These are phyloP conservation scores for Masnerella sp. DNA, from an alignment of 2,888 invertebrate species.

Conservation along the genomic window DNA sequence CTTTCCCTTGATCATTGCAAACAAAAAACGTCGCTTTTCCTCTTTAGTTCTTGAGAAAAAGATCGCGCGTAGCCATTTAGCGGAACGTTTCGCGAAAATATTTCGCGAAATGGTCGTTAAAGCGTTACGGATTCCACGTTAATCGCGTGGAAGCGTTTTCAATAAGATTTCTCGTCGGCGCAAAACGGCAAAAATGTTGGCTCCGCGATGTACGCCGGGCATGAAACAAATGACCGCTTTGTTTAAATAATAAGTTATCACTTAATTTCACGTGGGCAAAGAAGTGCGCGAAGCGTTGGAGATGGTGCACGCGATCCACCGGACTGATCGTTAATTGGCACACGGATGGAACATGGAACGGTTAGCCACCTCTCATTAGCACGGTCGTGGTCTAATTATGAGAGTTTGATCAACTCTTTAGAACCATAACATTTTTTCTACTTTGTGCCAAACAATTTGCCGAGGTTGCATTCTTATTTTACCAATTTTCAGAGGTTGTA, in stretches of 20 bases:
- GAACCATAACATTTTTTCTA: conserved; percentile 39
- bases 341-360: conserved; percentile 70
- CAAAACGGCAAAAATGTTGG: neutral
- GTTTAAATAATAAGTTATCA: conserved; percentile 53
- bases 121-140: conserved; percentile 26
- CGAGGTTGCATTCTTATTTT: no score
- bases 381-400: conserved; percentile 76
- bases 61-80: conserved; percentile 1
- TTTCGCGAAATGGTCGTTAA: conserved; percentile 35
- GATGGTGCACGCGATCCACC: conserved; percentile 47
- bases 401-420: conserved; percentile 62
- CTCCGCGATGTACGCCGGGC: conserved; percentile 30
- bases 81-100: conserved; percentile 23
- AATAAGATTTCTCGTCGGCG: conserved; percentile 25
- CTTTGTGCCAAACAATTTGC: no score
- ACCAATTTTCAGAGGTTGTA: no score
- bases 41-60: neutral
- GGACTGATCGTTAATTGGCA: conserved; percentile 71
- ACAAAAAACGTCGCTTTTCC: no score
- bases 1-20: no score
- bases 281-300: conserved; percentile 5
- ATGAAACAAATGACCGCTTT: conserved; percentile 57
- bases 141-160: conserved; percentile 8
- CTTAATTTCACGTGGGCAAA: conserved; percentile 39
- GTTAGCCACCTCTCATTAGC: conserved; percentile 74